Evolutionary conservation across 1,140 invertebrate genomes (phyloP), one percentile per base, ranked within the genome.

Genomic region (Dendroctonus ponderosae): DNA sequence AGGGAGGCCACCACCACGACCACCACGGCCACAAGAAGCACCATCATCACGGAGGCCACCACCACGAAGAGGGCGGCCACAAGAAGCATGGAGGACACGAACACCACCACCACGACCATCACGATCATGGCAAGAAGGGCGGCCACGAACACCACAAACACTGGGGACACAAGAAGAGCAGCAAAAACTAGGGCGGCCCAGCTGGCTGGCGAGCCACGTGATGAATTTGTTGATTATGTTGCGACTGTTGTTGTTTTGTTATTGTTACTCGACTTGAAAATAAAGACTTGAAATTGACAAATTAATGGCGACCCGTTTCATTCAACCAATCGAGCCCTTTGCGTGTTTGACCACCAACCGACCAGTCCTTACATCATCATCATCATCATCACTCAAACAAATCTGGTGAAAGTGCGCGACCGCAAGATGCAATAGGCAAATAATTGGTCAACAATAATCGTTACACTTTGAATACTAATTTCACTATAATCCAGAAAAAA

Each of bases 101-200:
- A 49, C 84, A 87, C 62, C 86, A 88, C 61, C 85, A 87, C 74
- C 82, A 85, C 52, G 83, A 88, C 72, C 84, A 86, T 43, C 80
- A 83, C 53, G 84, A 87, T 68, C 83, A 85, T 56, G 87, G 82
- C 67, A 87, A 89, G 76, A 89, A 89, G 72, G 85, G 85, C 11
- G 86, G 83, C 15, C 84, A 86, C 66, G 82, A 85, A 44, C 85
- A 84, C 53, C 85, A 87, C 72, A 88, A 88, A 74, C 82, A 87
- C 69, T 88, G 85, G 85, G 84, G 83, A 70, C 84, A 80, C 78
- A 72, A 83, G 15, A 76, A 75, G 49, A 58, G 67, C 43, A 69
- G 66, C 61, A 68, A 68, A 52, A 67, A 71, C 51, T 69, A 66
- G 67, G 46, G 9, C 15, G 37, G 44, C 44, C 44, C 44, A 12